Conservation (phyloP, 2,797 vertebrate species). For the Lutjanus argentimaculatus region DNA sequence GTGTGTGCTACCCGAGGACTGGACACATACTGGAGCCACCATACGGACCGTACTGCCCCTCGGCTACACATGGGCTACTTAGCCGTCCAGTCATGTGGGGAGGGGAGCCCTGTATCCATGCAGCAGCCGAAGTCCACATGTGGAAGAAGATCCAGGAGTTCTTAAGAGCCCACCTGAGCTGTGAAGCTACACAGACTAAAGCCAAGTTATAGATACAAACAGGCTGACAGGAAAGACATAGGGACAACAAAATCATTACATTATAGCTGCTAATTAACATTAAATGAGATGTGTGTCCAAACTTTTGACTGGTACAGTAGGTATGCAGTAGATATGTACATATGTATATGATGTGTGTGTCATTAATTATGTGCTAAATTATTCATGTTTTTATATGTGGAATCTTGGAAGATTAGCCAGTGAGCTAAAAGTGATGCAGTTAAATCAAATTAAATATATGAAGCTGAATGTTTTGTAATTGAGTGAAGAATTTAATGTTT, state of each 20-base stretch:
- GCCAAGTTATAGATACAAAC: constrained; percentile 45
- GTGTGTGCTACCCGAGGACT: constrained; percentile 62
- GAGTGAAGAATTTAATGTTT: neutral
- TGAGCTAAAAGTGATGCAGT: no score
- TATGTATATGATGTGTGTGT: no score
- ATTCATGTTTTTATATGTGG: no score
- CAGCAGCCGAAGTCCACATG: constrained; percentile 71
- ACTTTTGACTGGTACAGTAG: no score
- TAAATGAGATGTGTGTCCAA: neutral
- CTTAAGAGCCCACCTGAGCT: constrained; percentile 63
- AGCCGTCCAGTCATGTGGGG: constrained; percentile 60
- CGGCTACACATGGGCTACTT: constrained; percentile 32
- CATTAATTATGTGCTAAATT: no score
- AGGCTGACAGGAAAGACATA: neutral
- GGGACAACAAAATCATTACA: neutral
- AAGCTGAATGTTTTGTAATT: no score
- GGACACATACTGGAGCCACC: constrained; percentile 81
- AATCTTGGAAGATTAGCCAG: no score
- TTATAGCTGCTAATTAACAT: neutral
- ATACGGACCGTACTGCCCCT: constrained; percentile 68
- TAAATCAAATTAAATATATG: no score
- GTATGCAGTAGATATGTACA: no score
- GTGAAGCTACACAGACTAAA: neutral
- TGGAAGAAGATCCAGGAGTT: constrained; percentile 78
- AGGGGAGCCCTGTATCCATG: constrained; percentile 67